Evolutionary conservation across 2,888 invertebrate species (phyloP).

Genomic region (Atethmia centrago): DNA sequence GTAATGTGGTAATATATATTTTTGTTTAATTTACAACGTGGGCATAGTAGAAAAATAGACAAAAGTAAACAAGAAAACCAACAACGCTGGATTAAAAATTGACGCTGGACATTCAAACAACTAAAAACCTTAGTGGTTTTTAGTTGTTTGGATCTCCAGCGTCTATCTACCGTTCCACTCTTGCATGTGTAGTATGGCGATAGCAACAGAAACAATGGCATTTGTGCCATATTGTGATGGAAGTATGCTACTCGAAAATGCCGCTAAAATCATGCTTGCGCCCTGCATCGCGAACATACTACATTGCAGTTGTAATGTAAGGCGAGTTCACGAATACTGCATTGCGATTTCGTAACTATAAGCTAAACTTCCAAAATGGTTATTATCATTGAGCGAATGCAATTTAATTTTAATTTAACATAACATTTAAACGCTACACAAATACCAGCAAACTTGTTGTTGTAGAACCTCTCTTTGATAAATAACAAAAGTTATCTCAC

Average conservation of each 20-base stretch:
- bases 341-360: slow-evolving; percentile 64
- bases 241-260: slow-evolving; percentile 42
- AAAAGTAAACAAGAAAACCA: too few relatives aligned
- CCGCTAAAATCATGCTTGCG: slow-evolving; percentile 49
- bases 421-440: slow-evolving; percentile 2
- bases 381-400: slow-evolving; percentile 32
- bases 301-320: slow-evolving; percentile 46
- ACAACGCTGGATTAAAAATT: too few relatives aligned
- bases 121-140: background rate
- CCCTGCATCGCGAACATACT: slow-evolving; percentile 55
- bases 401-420: slow-evolving; percentile 10
- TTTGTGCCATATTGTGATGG: slow-evolving; percentile 29
- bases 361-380: slow-evolving; percentile 33
- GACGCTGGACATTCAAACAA: too few relatives aligned
- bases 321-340: slow-evolving; percentile 64
- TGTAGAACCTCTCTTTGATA: background rate
- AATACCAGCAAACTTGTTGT: background rate
- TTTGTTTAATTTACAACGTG: background rate
- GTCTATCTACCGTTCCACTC: slow-evolving; percentile 6
- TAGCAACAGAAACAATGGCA: slow-evolving; percentile 20
- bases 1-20: background rate
- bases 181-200: slow-evolving; percentile 3
- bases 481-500: background rate
- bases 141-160: background rate
- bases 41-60: background rate